Conservation (phyloP, 2,797 vertebrate genomes). For the Eleutherodactylus coqui region DNA sequence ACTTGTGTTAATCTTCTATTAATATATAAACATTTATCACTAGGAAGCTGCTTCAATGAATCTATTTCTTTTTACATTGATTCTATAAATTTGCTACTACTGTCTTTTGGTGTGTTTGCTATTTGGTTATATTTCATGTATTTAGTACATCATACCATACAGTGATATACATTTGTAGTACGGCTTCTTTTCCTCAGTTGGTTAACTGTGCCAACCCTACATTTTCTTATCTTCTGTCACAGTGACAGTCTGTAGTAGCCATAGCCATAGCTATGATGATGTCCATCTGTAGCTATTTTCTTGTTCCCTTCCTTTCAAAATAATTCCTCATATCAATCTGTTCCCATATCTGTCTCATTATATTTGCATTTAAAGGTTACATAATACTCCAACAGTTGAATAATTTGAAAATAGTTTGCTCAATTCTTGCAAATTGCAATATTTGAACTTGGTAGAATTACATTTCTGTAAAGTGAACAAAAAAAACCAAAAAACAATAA, state of each 20-base stretch:
- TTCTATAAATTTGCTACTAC: background rate
- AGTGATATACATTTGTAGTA: constrained; percentile 15
- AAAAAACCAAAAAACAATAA: too few species aligned
- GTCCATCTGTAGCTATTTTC: constrained; percentile 37
- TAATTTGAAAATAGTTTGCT: constrained; percentile 1
- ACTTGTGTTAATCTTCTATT: background rate
- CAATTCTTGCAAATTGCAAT: background rate
- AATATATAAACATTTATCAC: background rate
- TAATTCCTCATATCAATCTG: background rate
- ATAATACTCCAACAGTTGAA: constrained; percentile 7
- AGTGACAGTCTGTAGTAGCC: background rate
- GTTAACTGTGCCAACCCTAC: background rate
- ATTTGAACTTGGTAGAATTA: background rate
- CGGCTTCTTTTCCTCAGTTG: background rate
- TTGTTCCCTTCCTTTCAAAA: constrained; percentile 7
- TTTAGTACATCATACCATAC: background rate
- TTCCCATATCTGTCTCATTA: constrained; percentile 7
- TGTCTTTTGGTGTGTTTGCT: background rate
- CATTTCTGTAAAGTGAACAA: background rate
- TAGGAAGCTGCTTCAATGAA: background rate
- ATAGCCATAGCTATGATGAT: constrained; percentile 16
- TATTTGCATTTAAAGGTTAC: constrained; percentile 17
- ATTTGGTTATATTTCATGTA: background rate
- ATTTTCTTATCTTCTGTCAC: constrained; percentile 24
- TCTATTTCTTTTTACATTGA: background rate